Evolutionary conservation across 2,888 invertebrate genomes (phyloP).

Genomic region (Dasysyrphus albostriatus): DNA sequence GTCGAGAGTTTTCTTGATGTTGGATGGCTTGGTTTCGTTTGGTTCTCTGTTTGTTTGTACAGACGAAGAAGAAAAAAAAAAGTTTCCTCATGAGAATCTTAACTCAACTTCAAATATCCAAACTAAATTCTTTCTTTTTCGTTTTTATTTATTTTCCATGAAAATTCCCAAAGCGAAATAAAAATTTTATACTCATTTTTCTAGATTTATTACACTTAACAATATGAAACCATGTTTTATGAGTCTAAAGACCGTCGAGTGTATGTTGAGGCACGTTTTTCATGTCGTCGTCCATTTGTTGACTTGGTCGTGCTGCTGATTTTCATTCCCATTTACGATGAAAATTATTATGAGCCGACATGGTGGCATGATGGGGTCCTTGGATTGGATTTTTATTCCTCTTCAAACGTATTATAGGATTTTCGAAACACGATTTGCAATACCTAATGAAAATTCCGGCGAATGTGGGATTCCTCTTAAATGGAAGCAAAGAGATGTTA

Average conservation of each 20-base stretch:
- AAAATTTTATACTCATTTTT: conserved; percentile 22
- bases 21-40: not conserved
- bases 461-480: conserved; percentile 26
- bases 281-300: conserved; percentile 49
- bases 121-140: not conserved
- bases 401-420: not conserved
- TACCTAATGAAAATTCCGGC: conserved; percentile 42
- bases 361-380: conserved; percentile 46
- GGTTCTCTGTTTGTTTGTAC: conserved; percentile 12
- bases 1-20: not conserved
- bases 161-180: conserved; percentile 24
- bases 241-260: conserved; percentile 41
- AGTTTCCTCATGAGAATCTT: conserved; percentile 6
- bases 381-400: conserved; percentile 5
- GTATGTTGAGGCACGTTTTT: conserved; percentile 63
- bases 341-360: conserved; percentile 46
- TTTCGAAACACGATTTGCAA: conserved; percentile 47
- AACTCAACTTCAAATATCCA: not conserved
- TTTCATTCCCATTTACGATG: conserved; percentile 42
- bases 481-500: not conserved
- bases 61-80: not conserved
- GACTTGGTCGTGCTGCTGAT: conserved; percentile 43
- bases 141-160: conserved; percentile 5
- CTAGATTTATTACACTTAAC: conserved; percentile 42
- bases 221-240: conserved; percentile 44